Conservation (phyloP, 2,797 vertebrate genomes). For the Amphiprion clarkii region DNA sequence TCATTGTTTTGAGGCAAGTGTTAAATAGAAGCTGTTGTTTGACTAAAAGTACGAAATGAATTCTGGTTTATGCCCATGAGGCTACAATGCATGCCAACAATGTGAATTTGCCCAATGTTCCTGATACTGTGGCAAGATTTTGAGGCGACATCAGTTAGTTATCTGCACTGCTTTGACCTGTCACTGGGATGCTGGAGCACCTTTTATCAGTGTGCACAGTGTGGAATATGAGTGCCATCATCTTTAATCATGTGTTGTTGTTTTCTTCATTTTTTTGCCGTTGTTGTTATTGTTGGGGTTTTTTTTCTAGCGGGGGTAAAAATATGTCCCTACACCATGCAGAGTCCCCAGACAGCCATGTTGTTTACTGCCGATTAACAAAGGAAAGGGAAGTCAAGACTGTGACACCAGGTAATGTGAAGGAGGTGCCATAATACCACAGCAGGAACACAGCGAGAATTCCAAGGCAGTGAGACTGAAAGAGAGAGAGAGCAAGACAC, state of each 20-base stretch:
- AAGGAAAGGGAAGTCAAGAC: conserved; percentile 83
- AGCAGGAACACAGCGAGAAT: conserved; percentile 69
- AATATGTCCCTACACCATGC: conserved; percentile 82
- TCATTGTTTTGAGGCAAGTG: conserved; percentile 47
- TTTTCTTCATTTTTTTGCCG: conserved; percentile 35
- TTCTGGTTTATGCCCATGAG: conserved; percentile 61
- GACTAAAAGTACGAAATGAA: conserved; percentile 57
- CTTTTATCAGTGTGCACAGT: conserved; percentile 84
- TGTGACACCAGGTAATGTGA: conserved; percentile 84
- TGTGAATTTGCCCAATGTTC: conserved; percentile 75
- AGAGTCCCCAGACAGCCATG: conserved; percentile 85
- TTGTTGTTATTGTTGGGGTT: conserved; percentile 11
- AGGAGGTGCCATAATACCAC: conserved; percentile 78
- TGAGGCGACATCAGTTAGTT: conserved; percentile 85
- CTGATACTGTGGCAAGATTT: conserved; percentile 72
- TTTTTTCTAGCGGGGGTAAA: conserved; percentile 69
- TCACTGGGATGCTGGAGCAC: conserved; percentile 82
- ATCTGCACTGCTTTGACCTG: conserved; percentile 84
- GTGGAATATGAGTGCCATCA: conserved; percentile 78
- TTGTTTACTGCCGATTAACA: conserved; percentile 90
- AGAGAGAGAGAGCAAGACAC: conserved; percentile 29
- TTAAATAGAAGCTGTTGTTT: conserved; percentile 57
- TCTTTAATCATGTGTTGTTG: conserved; percentile 84
- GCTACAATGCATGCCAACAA: conserved; percentile 67
- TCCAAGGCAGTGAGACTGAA: conserved; percentile 59